Percentiles rank a stretch among this genome's conserved stretches.
phyloP scores from a whole-genome alignment of 2,888 invertebrate genomes.

The Caenorhabditis sulstoni region DNA sequence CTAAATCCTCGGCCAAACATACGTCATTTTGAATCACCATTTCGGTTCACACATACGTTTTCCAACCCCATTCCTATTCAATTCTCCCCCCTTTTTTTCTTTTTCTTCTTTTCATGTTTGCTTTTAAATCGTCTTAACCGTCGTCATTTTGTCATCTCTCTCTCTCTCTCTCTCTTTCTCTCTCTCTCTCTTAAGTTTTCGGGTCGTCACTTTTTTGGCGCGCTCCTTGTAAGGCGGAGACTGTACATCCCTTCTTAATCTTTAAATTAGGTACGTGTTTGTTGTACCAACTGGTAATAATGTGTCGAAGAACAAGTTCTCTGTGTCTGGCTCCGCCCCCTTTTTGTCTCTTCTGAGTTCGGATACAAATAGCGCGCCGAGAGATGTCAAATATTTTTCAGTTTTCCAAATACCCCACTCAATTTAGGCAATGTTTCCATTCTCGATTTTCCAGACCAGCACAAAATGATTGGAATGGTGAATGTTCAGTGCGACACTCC shows the following conservation, averaged over 20 bases:
- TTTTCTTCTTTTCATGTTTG: conserved; percentile 37
- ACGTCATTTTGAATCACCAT: conserved; percentile 19
- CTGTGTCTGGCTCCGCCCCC: too few species aligned
- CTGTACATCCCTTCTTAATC: not conserved
- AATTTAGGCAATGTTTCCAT: not conserved
- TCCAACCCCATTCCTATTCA: not conserved
- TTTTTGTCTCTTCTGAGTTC: not conserved
- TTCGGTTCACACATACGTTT: conserved; percentile 23
- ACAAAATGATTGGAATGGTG: conserved; percentile 75
- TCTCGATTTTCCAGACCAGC: too few species aligned
- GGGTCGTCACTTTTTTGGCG: too few species aligned
- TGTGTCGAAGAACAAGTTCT: too few species aligned
- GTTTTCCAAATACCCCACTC: not conserved
- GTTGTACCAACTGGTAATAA: too few species aligned
- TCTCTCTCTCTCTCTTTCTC: too few species aligned
- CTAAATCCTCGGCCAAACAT: not conserved
- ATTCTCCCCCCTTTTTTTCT: conserved; percentile 5
- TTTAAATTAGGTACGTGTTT: not conserved
- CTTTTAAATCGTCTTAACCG: conserved; percentile 55
- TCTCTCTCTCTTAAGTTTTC: conserved; percentile 8
- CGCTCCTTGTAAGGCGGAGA: too few species aligned
- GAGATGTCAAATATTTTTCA: not conserved
- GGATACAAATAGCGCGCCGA: not conserved
- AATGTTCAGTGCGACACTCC: conserved; percentile 77
- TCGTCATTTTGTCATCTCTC: conserved; percentile 54